Base-by-base conservation (phyloP, 35 echinoderm and acorn worm genomes). In the Lytechinus pictus region DNA sequence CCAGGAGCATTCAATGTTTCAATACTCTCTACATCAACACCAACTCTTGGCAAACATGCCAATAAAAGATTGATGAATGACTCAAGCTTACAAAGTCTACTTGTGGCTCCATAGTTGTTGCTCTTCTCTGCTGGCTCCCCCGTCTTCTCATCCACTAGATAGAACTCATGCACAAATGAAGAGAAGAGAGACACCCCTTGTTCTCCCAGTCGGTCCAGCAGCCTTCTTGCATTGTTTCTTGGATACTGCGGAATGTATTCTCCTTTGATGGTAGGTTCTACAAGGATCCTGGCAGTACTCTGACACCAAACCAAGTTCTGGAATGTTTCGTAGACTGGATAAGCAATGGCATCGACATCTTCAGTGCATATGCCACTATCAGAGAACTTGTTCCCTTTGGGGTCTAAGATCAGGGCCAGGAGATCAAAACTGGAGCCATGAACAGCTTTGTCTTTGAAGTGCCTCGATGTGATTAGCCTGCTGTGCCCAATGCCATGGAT, bases 401-500 rank as follows among this genome's bases (percentile, higher is more conserved):
- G 94, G 52, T 97, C 97, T 89, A 94, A 66, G 33, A 87, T 94
- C n/a, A 99, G 94, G 28, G 94, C 94, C 13, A 86, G 92, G 55
- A 97, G 28, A 27, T 94, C 93, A 33, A 99, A 95, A 87, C 86
- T 92, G 8, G 95, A 88, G 9, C 98, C 96, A 9, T 92, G 29
- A 21, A 28, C 95, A 10, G 95, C 95, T 14, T 96, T 99, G 54
- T 93, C 86, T 2, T 53, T 86, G 51, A 97, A 97, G 54, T 99
- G 98, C 28, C 97, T n/a, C 5, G 98, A 86, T 5, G 98, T 96
- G 14, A 99, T 91, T 16, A 99, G 95, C 87, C 97, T 97, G 52
- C 92, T 96, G 13, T 97, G 94, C 55, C 95, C 90, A 13, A 99
- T 96, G 29, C 98, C 98, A 94, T 96, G 95, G 94, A 99, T 97